Percentiles rank a stretch among this genome's conserved stretches.
phyloP scores from a whole-genome alignment of 2,888 invertebrate genomes.

The Diachrysia chrysitis region DNA sequence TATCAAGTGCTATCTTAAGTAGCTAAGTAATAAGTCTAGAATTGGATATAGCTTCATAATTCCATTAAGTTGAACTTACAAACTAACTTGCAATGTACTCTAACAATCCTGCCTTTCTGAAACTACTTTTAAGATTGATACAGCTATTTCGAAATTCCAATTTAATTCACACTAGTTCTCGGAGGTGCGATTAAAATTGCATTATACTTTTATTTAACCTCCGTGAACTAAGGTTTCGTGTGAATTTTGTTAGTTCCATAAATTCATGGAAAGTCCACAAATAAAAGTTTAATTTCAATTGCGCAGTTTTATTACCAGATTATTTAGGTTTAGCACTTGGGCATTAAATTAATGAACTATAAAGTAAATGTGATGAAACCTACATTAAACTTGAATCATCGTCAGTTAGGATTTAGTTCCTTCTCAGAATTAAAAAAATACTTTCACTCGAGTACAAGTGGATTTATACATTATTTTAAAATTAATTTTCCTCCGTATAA shows the following conservation, averaged over 20 bases:
- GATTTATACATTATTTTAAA: too few relatives aligned
- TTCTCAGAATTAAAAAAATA: too few relatives aligned
- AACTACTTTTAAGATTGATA: slow-evolving; percentile 26
- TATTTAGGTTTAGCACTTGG: slow-evolving; percentile 1
- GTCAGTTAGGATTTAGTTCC: too few relatives aligned
- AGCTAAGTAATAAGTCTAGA: background rate
- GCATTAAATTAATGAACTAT: background rate
- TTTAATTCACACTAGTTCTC: slow-evolving; percentile 52
- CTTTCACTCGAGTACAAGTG: too few relatives aligned
- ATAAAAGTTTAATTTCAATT: slow-evolving; percentile 28
- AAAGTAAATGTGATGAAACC: background rate
- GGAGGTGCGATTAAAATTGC: slow-evolving; percentile 29
- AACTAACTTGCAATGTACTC: background rate
- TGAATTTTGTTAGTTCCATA: slow-evolving; percentile 35
- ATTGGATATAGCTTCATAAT: slow-evolving; percentile 23
- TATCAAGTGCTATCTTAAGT: background rate
- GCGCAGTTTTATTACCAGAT: background rate
- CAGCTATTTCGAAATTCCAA: slow-evolving; percentile 63
- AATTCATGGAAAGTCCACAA: slow-evolving; percentile 49
- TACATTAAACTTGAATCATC: too few relatives aligned
- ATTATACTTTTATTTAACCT: slow-evolving; percentile 42
- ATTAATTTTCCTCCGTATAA: too few relatives aligned
- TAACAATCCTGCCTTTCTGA: background rate
- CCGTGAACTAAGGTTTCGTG: slow-evolving; percentile 8
- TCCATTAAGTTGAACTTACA: slow-evolving; percentile 15